Evolutionary conservation across 92 coral and sea anemone genomes (phyloP).

Genomic region (Actinostola sp.): DNA sequence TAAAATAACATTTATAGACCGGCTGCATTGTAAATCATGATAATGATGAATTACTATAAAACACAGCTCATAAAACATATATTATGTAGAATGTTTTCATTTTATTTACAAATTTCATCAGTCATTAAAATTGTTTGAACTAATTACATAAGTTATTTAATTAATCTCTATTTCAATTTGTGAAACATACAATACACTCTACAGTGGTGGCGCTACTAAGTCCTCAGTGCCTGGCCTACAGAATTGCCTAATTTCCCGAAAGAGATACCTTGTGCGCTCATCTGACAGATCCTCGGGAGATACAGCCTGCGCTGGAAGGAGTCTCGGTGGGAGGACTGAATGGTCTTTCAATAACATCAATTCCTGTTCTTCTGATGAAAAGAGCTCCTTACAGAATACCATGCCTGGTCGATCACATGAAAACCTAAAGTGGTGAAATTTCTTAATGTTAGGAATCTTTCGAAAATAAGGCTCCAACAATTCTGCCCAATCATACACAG

Average conservation of each 20-base stretch:
- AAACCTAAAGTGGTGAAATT: conserved; percentile 60
- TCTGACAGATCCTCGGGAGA: conserved; percentile 21
- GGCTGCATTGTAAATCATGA: no score
- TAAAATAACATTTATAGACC: no score
- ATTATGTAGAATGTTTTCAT: no score
- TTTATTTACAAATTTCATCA: no score
- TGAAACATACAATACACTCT: no score
- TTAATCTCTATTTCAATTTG: no score
- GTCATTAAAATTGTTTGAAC: no score
- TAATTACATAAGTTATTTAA: no score
- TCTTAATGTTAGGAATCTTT: conserved; percentile 38
- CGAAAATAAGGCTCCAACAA: conserved; percentile 35
- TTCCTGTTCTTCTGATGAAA: conserved; percentile 31
- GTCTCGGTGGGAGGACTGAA: conserved; percentile 11
- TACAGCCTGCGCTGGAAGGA: conserved; percentile 11
- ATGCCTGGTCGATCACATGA: conserved; percentile 39
- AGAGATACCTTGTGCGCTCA: conserved; percentile 51
- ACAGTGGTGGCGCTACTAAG: conserved; percentile 53
- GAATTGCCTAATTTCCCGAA: conserved; percentile 31
- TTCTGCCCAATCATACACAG: conserved; percentile 63
- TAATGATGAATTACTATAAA: no score
- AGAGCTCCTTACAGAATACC: conserved; percentile 47
- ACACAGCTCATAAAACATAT: no score
- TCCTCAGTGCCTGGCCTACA: conserved; percentile 55
- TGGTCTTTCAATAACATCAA: conserved; percentile 23